Percentiles rank a stretch among this genome's conserved stretches.
phyloP scores from a whole-genome alignment of 1,140 invertebrate species.

The Cydia pomonella region DNA sequence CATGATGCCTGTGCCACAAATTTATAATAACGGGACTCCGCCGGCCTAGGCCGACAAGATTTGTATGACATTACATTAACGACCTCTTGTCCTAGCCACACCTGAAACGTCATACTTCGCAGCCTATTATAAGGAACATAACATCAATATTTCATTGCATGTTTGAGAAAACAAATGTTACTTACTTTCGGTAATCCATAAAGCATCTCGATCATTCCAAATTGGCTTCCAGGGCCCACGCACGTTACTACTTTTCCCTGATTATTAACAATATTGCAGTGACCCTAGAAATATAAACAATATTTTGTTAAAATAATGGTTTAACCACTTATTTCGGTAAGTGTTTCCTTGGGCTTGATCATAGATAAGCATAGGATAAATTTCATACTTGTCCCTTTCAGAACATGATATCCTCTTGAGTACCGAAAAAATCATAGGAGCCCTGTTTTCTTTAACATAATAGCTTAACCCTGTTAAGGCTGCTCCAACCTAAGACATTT shows the following conservation, averaged over 20 bases:
- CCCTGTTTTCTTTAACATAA: neutral
- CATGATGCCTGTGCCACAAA: too few species aligned
- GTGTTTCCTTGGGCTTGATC: neutral
- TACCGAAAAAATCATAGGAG: neutral
- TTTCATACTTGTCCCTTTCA: neutral
- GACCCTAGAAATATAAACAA: constrained; percentile 53
- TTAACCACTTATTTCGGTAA: neutral
- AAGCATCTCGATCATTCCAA: constrained; percentile 67
- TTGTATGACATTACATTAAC: too few species aligned
- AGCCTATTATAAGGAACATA: too few species aligned
- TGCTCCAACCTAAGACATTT: too few species aligned
- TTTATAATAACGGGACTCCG: too few species aligned
- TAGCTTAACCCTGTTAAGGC: too few species aligned
- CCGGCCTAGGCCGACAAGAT: too few species aligned
- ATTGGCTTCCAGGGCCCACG: constrained; percentile 51
- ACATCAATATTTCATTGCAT: too few species aligned
- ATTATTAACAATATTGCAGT: constrained; percentile 61
- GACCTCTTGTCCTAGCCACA: too few species aligned
- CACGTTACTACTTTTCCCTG: constrained; percentile 49
- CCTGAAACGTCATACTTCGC: too few species aligned
- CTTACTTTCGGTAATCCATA: constrained; percentile 68
- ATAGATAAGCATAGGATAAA: neutral
- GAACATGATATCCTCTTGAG: neutral
- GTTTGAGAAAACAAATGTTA: too few species aligned
- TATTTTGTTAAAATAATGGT: neutral